A percentile compares a stretch with the other conserved stretches of the same genome.
Evolutionary conservation across 1,140 invertebrate species (phyloP).

Genomic region (Drosophila navojoa): DNA sequence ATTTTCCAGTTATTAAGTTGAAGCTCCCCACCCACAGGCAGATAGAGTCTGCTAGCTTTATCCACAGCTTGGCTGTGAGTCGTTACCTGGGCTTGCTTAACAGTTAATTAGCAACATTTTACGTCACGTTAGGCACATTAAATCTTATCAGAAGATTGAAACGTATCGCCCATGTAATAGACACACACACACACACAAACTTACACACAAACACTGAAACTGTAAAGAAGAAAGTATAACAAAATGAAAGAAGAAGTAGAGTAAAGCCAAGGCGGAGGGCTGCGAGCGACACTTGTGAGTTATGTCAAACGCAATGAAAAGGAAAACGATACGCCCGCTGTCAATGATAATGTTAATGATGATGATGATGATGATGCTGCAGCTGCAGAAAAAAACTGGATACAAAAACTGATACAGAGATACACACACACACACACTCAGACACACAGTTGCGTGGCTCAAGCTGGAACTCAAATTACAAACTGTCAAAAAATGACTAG

Average conservation of each 20-base stretch:
- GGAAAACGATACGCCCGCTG: conserved; percentile 32
- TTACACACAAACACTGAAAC: conserved; percentile 15
- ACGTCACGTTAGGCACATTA: conserved; percentile 51
- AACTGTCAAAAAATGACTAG: conserved; percentile 47
- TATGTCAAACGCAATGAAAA: conserved; percentile 51
- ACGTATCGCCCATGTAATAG: conserved; percentile 20
- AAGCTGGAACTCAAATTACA: conserved; percentile 42
- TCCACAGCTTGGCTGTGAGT: not conserved
- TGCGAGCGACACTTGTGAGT: conserved; percentile 33
- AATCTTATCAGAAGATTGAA: conserved; percentile 56
- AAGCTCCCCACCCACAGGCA: not conserved
- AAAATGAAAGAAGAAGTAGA: conserved; percentile 31
- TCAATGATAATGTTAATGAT: conserved; percentile 18
- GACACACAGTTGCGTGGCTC: conserved; percentile 4
- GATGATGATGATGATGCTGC: conserved; percentile 15
- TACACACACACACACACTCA: conserved; percentile 1
- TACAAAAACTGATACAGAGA: conserved; percentile 24
- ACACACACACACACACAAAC: conserved; percentile 1
- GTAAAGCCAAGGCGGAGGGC: conserved; percentile 24
- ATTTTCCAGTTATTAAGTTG: conserved; percentile 6
- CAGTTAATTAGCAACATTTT: conserved; percentile 63
- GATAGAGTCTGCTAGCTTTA: not conserved
- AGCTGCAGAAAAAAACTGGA: conserved; percentile 10
- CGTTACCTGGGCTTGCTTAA: conserved; percentile 39
- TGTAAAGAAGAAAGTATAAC: conserved; percentile 31